Evolutionary conservation across 2,888 invertebrate genomes (phyloP), one percentile per base, ranked within the genome.

Genomic region (Ophion slaviceki): DNA sequence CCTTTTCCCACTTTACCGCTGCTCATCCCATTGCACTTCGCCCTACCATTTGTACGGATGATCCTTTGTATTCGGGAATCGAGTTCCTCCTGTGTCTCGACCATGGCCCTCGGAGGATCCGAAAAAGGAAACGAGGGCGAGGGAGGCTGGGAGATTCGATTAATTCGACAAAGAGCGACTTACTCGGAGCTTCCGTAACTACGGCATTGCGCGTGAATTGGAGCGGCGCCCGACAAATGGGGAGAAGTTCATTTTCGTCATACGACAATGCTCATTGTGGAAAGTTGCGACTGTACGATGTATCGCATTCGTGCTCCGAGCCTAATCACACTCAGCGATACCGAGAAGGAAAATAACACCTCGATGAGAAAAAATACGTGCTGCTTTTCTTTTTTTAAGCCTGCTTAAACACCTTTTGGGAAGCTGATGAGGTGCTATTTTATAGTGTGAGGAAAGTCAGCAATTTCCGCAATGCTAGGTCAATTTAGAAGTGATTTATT

Each of bases 31-130:
- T 84, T 78, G 32, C 71, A 77, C 78, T 70, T 64, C 11, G 70
- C 80, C 71, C 74, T 14, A 53, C 80, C 71, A 84, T 82, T 86
- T 74, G 77, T 76, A 71, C 40, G 53, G 17, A 77, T 80, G 71
- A 75, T 72, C 68, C 82, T 84, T 80, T 59, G 67, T 64, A 59
- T 66, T 61, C 24, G 53, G 45, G 74, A 72, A 86, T 87, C 68
- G 84, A 86, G 76, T 86, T 86, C 70, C 74, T 72, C 67, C 70
- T 57, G 36, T 67, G 47, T 74, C 40, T 57, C 36, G 76, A 40
- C 70, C 17, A 28, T 53, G 53, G 11, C 62, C 70, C 62, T 36
- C 53, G 64, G 57, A n/a, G 59, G 47, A 76, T 59, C 47, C 85
- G 77, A 76, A 70, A 80, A 53, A 72, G 36, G 67, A 14, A 68